Evolutionary conservation across 2,888 invertebrate genomes (phyloP).

Genomic region (Andrena trimmerana): DNA sequence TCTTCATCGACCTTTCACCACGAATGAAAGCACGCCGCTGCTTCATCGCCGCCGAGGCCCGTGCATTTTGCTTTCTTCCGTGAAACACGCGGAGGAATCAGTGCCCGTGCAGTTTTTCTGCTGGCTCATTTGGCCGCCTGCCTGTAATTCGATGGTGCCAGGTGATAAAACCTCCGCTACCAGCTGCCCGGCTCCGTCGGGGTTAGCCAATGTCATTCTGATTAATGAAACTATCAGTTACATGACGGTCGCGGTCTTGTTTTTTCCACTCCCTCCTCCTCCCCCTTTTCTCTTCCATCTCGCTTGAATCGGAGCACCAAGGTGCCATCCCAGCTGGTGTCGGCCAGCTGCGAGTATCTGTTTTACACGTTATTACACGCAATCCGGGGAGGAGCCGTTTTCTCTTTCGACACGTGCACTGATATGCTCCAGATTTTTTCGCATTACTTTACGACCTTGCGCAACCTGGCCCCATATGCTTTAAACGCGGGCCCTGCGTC

Average conservation of each 20-base stretch:
- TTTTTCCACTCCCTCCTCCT: not conserved
- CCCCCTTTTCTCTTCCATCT: not conserved
- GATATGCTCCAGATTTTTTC: constrained; percentile 71
- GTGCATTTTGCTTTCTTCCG: constrained; percentile 57
- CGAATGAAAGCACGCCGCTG: constrained; percentile 52
- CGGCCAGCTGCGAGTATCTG: constrained; percentile 62
- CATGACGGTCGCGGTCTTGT: constrained; percentile 34
- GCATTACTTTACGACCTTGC: constrained; percentile 59
- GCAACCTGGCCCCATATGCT: constrained; percentile 44
- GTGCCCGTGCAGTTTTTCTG: constrained; percentile 34
- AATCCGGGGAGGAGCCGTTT: constrained; percentile 60
- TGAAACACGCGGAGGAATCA: constrained; percentile 45
- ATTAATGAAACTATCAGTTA: constrained; percentile 77
- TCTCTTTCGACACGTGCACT: constrained; percentile 71
- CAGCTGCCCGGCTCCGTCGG: constrained; percentile 58
- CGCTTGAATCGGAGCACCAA: constrained; percentile 5
- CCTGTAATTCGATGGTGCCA: constrained; percentile 61
- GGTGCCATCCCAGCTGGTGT: constrained; percentile 66
- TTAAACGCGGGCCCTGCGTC: not conserved
- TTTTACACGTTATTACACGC: constrained; percentile 50
- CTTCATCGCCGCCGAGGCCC: constrained; percentile 12
- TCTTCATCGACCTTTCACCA: constrained; percentile 62
- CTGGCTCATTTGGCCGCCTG: constrained; percentile 26
- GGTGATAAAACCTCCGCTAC: constrained; percentile 57
- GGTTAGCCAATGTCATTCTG: constrained; percentile 67